These are phyloP conservation scores for Lasioglossum villosulum DNA, from an alignment of 2,888 invertebrate species.

Conservation along the genomic window DNA sequence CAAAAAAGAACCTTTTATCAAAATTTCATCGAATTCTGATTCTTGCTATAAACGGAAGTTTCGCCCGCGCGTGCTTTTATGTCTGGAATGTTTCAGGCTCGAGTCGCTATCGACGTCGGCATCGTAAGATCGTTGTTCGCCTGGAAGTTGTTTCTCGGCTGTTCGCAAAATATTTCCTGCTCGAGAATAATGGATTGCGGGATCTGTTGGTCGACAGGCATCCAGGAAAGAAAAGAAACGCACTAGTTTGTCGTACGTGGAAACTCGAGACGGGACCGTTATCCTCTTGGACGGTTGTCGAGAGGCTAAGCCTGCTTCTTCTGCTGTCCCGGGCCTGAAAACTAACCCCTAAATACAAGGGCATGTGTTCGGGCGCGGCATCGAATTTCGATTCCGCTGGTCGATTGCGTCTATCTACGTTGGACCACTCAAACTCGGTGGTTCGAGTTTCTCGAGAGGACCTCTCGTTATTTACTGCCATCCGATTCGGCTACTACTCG, in stretches of 20 bases:
- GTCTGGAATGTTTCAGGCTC: background rate
- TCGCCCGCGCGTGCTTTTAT: background rate
- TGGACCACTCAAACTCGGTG: constrained; percentile 63
- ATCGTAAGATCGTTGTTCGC: background rate
- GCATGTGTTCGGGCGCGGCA: constrained; percentile 67
- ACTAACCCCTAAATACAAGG: constrained; percentile 67
- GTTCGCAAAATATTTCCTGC: constrained; percentile 19
- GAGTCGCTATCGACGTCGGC: background rate
- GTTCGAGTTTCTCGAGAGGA: constrained; percentile 74
- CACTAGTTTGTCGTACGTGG: constrained; percentile 34
- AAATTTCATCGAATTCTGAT: no score
- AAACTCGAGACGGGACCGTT: constrained; percentile 49
- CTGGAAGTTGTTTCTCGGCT: background rate
- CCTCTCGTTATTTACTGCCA: constrained; percentile 79
- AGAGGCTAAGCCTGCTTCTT: constrained; percentile 56
- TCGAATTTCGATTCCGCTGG: constrained; percentile 78
- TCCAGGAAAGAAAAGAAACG: constrained; percentile 8
- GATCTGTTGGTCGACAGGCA: background rate
- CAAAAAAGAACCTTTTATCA: no score
- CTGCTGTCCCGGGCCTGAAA: constrained; percentile 54
- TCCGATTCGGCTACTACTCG: constrained; percentile 70
- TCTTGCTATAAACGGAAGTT: no score
- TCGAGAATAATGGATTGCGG: background rate
- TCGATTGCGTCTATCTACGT: constrained; percentile 66
- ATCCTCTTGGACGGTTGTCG: constrained; percentile 45